Conservation (phyloP, 2,888 invertebrate species). For the Phrixothrix hirtus region DNA sequence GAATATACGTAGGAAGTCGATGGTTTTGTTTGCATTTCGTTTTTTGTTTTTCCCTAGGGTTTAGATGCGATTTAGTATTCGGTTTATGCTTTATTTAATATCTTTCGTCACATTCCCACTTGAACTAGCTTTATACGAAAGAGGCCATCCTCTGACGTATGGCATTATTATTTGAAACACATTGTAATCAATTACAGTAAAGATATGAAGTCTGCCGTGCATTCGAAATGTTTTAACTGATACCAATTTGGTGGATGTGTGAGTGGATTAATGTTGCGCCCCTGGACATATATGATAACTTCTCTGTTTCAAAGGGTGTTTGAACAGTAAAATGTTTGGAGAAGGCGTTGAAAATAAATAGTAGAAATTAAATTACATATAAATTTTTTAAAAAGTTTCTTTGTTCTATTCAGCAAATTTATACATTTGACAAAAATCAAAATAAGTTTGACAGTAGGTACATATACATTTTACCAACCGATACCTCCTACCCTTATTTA, state of each 20-base stretch:
- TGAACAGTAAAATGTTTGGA: conserved; percentile 21
- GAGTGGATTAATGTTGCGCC: conserved; percentile 24
- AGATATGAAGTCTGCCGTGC: conserved; percentile 27
- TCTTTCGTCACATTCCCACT: no score
- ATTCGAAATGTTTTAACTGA: conserved; percentile 28
- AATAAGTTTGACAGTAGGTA: no score
- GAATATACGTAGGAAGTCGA: conserved; percentile 15
- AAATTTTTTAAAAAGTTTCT: no score
- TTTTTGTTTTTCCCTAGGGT: conserved; percentile 20
- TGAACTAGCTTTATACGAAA: no score
- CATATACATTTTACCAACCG: no score
- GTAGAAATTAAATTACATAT: conserved; percentile 19
- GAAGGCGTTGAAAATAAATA: conserved; percentile 13
- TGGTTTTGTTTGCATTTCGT: conserved; percentile 26
- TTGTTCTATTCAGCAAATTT: no score
- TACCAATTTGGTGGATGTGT: conserved; percentile 25
- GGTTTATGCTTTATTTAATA: no score
- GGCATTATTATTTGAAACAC: conserved; percentile 8
- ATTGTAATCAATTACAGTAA: conserved; percentile 28
- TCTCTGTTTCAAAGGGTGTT: conserved; percentile 20
- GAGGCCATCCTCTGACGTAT: conserved; percentile 1
- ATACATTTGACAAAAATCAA: no score
- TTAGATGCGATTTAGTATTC: conserved; percentile 18
- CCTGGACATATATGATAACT: conserved; percentile 24
- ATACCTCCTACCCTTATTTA: no score